phyloP scores from a whole-genome alignment of 2,797 vertebrate genomes.

The Sebastes nivosus region DNA sequence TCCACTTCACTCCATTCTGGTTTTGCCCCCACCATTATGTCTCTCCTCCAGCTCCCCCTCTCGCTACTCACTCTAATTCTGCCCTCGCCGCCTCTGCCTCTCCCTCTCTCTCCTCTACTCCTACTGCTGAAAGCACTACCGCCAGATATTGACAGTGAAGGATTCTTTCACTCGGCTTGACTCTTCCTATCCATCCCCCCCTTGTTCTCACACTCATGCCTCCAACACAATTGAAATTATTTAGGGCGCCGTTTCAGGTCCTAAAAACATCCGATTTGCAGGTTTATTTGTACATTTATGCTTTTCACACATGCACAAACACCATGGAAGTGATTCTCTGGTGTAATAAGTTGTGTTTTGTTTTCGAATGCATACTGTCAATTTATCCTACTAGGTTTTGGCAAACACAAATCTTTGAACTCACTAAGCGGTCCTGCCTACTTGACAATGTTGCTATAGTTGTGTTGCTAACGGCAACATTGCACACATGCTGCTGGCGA shows the following conservation, averaged over 20 bases:
- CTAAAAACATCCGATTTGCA: constrained; percentile 35
- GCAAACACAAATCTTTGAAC: constrained; percentile 28
- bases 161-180: constrained; percentile 65
- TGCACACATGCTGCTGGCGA: constrained; percentile 22
- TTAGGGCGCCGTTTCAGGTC: constrained; percentile 22
- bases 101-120: constrained; percentile 32
- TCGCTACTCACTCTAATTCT: constrained; percentile 62
- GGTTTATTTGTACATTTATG: constrained; percentile 7
- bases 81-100: constrained; percentile 53
- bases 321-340: not conserved
- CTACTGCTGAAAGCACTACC: constrained; percentile 48
- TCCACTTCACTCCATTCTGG: constrained; percentile 63
- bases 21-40: constrained; percentile 62
- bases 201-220: constrained; percentile 41
- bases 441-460: constrained; percentile 20
- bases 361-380: constrained; percentile 8
- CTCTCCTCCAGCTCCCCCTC: constrained; percentile 53
- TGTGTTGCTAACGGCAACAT: constrained; percentile 26
- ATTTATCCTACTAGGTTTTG: constrained; percentile 24
- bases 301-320: constrained; percentile 14
- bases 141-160: constrained; percentile 65
- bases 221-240: constrained; percentile 52
- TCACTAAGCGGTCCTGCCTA: constrained; percentile 28
- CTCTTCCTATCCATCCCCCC: constrained; percentile 41
- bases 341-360: constrained; percentile 22